A percentile compares a stretch with the other conserved stretches of the same genome.
These are phyloP conservation scores for Battus philenor DNA, from an alignment of 1,140 invertebrate species.

Conservation along the genomic window DNA sequence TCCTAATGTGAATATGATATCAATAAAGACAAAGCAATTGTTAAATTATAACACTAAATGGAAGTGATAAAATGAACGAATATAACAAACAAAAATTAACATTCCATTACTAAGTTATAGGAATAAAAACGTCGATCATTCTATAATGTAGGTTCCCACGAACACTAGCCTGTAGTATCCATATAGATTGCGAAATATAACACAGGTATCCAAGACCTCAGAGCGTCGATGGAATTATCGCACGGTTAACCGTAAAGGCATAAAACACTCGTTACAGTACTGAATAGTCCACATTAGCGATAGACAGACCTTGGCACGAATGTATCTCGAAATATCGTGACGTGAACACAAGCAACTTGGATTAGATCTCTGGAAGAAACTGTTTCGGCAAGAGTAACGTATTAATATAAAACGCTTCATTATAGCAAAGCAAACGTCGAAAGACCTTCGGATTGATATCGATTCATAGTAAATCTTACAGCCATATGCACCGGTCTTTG, in stretches of 20 bases:
- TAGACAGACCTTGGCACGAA: conserved; percentile 56
- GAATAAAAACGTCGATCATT: not conserved
- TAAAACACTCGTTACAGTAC: conserved; percentile 22
- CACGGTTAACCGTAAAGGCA: conserved; percentile 2
- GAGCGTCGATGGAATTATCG: not conserved
- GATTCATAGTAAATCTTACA: conserved; percentile 1
- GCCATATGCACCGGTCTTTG: conserved; percentile 6
- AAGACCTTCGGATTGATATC: conserved; percentile 7
- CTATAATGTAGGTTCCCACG: not conserved
- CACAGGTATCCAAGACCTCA: too few species aligned
- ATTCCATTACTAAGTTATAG: not conserved
- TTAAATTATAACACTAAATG: too few species aligned
- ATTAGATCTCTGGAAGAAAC: conserved; percentile 28
- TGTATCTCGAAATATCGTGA: conserved; percentile 43
- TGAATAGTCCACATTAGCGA: conserved; percentile 44
- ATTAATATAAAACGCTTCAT: too few species aligned
- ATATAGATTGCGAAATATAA: too few species aligned
- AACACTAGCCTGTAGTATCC: too few species aligned
- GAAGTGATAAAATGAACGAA: too few species aligned
- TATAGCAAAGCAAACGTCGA: not conserved
- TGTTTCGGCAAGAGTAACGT: conserved; percentile 15
- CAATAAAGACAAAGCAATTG: too few species aligned
- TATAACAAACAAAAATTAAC: too few species aligned
- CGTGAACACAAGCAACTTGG: conserved; percentile 41
- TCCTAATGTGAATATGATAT: too few species aligned